Base-by-base conservation (phyloP, 2,888 invertebrate genomes). In the Lypha dubia region DNA sequence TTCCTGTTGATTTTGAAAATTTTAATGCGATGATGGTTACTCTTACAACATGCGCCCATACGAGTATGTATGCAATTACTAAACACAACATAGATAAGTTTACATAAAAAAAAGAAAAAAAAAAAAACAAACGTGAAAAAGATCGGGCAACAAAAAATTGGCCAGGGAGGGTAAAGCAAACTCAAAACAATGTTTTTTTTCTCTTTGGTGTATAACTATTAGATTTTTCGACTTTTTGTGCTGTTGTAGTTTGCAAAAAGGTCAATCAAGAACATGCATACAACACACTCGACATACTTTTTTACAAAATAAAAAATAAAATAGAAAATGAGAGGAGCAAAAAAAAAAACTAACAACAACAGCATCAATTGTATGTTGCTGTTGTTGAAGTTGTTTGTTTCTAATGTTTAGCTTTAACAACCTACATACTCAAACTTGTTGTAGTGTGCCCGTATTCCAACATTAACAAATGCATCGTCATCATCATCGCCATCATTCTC, bases 231-330 rank as follows among this genome's bases (percentile, higher is more conserved):
- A 20, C 17, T 67, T 77, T 60, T 51, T 20, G 13, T 62, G 28
- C 22, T 44, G 60, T 53, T 63, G 68, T 44, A 56, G 79, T 65
- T 62, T 53, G 63, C 75, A 77, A 77, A 84, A 84, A 84, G 81
- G 84, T 84, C 80, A 81, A 84, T 81, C 80, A 81, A 84, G 81
- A 84, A 84, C 81, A 84, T 84, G 73, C 67, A 73, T 68, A 56
- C 83, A 70, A 68, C 53, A 84, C 41, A 80, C 80, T 73, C 76
- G 75, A 70, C 83, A 74, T 71, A 73, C 44, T 73, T 70, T 73
- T 70, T 51, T 13, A 56, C 13, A 70, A 28, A 70, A 32, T 58
- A 38, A 41, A 63, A 70, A 20, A 70, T 22, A 65, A 49, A 41
- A 63, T 32, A 65, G 35, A 56, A 11, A 41, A 44, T 15, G 35